These are phyloP conservation scores for Brachypalpus laphriformis DNA, from an alignment of 2,888 invertebrate species.

Conservation along the genomic window DNA sequence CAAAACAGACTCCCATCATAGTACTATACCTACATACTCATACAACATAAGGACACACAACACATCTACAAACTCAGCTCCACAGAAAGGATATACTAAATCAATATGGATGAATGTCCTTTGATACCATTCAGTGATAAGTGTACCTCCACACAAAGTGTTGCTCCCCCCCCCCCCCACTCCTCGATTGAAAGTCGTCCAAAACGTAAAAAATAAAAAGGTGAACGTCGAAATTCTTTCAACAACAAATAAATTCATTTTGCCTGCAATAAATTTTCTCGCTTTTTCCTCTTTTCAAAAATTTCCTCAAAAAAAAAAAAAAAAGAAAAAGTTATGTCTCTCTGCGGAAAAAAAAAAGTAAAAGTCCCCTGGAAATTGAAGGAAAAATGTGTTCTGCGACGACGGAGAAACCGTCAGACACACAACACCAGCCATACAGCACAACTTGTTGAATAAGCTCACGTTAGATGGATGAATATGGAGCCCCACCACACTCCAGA, in stretches of 20 bases:
- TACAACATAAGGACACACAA: not conserved
- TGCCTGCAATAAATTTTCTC: constrained; percentile 42
- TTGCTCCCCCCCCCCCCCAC: not conserved
- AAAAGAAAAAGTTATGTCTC: not conserved
- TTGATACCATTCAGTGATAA: constrained; percentile 23
- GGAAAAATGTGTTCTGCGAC: not conserved
- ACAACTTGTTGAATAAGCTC: constrained; percentile 60
- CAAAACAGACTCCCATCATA: not conserved
- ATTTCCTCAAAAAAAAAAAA: not conserved
- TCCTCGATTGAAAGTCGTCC: not conserved
- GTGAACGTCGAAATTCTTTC: constrained; percentile 18
- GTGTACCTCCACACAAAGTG: not conserved
- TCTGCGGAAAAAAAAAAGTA: not conserved
- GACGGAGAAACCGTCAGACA: constrained; percentile 32
- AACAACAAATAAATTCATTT: constrained; percentile 49
- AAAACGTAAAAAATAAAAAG: constrained; percentile 25
- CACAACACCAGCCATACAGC: constrained; percentile 24
- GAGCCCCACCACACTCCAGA: no score
- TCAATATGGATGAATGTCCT: constrained; percentile 46
- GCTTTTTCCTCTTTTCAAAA: constrained; percentile 10
- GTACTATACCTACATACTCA: not conserved
- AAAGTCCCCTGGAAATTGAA: constrained; percentile 31
- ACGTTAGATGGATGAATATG: not conserved
- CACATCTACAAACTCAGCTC: not conserved
- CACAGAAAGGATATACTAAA: constrained; percentile 22